A percentile compares a stretch with the other conserved stretches of the same genome.
Conservation (phyloP, 2,888 invertebrate genomes). For the Cyclophora albipunctata region DNA sequence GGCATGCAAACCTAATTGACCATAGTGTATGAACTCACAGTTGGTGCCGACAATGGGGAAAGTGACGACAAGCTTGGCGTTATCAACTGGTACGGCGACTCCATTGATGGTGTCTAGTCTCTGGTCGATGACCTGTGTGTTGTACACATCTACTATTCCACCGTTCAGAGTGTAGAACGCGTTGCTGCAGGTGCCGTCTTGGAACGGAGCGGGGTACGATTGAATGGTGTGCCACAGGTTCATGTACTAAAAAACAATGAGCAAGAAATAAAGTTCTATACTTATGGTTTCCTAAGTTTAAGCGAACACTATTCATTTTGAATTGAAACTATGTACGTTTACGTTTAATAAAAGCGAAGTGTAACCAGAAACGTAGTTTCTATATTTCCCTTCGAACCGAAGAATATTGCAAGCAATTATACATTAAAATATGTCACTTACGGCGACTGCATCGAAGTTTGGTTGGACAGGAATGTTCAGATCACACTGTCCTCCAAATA, state of each 20-base stretch:
- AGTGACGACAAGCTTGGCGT: constrained; percentile 77
- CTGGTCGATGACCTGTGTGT: constrained; percentile 43
- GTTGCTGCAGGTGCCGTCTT: constrained; percentile 44
- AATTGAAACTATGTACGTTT: too few species aligned
- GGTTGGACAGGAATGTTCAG: constrained; percentile 31
- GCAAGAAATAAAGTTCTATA: not conserved
- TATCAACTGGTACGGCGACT: constrained; percentile 44
- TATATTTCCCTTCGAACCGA: constrained; percentile 34
- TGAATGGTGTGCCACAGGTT: constrained; percentile 46
- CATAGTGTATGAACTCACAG: constrained; percentile 15
- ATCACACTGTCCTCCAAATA: constrained; percentile 52
- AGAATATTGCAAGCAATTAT: constrained; percentile 26
- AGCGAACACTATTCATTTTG: too few species aligned
- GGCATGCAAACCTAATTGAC: too few species aligned
- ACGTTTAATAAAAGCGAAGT: too few species aligned
- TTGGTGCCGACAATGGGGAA: constrained; percentile 67
- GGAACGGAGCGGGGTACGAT: constrained; percentile 38
- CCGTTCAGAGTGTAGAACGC: constrained; percentile 32
- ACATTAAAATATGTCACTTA: constrained; percentile 32
- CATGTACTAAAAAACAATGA: constrained; percentile 32
- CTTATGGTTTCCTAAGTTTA: not conserved
- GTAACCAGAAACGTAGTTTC: too few species aligned
- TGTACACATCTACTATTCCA: constrained; percentile 26
- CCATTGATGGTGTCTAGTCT: constrained; percentile 38
- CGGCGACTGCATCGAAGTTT: constrained; percentile 27